Base-by-base conservation (phyloP, 2,888 invertebrate genomes). In the Epinotia brunnichana region DNA sequence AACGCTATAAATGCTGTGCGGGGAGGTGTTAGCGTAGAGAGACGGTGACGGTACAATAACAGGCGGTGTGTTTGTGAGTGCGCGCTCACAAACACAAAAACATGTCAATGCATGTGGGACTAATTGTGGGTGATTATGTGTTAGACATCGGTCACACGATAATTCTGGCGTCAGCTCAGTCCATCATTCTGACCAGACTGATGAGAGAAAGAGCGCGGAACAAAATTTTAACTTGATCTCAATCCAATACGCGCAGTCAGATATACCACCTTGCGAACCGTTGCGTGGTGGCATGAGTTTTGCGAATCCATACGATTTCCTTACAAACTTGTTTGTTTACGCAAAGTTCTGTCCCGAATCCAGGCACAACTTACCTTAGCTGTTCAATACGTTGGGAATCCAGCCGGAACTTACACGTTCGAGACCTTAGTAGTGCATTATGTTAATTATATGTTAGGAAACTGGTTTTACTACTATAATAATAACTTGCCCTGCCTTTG, bases 241-340 rank as follows among this genome's bases (percentile, higher is more conserved):
- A 11, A 41, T 3, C 11, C 41, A 41, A 41, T 41, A 41, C 17
- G 51, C 17, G 2, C 17, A 53, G 9, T 10, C 17, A n/a, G n/a
- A 48, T 2, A n/a, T 9, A 17, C 17, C 17, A 9, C 10, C 19
- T 53, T n/a, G 3, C 19, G n/a, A n/a, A n/a, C n/a, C n/a, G n/a
- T 48, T 9, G 2, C 53, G 19, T 11, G 10, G 19, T 19, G 11
- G 57, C n/a, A 57, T 29, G 29, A 29, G 57, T 57, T 57, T n/a
- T 29, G 15, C 24, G 53, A 54, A 64, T 7, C 51, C 35, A 9
- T 54, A 64, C 53, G 35, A 15, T 54, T 64, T 54, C 54, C 21
- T 54, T n/a, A n/a, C 2, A 21, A 54, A 66, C 64, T 64, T 35
- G 19, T 35, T 13, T 66, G 64, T 41, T 66, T 54, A n/a, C 29